Conservation (phyloP, 1,140 invertebrate genomes). For the Lucilia sericata region DNA sequence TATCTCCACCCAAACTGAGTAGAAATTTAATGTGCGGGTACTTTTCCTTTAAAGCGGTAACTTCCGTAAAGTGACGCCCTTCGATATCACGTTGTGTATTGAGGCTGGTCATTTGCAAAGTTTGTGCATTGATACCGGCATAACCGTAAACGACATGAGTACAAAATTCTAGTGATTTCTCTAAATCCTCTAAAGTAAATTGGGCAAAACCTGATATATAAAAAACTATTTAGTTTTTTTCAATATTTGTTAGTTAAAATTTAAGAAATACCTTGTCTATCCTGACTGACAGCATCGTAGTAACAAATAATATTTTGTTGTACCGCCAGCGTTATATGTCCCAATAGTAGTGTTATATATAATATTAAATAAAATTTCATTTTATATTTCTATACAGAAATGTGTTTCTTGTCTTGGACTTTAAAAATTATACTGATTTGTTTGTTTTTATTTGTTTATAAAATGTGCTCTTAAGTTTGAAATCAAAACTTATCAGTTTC, state of each 20-base stretch:
- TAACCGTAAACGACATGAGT: slow-evolving; percentile 90
- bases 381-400: background rate
- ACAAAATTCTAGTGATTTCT: slow-evolving; percentile 80
- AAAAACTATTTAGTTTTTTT: background rate
- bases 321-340: background rate
- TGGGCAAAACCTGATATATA: slow-evolving; percentile 77
- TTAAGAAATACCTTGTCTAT: slow-evolving; percentile 49
- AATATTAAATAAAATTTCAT: background rate
- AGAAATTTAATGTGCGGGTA: slow-evolving; percentile 81
- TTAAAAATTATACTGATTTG: background rate
- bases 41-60: slow-evolving; percentile 77
- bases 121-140: slow-evolving; percentile 79
- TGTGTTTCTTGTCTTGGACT: background rate
- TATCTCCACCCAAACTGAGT: slow-evolving; percentile 80
- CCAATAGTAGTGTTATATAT: background rate
- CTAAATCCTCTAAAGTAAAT: slow-evolving; percentile 80
- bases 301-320: slow-evolving; percentile 59
- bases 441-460: background rate
- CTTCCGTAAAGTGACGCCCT: slow-evolving; percentile 76
- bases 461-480: background rate
- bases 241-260: background rate
- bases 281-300: slow-evolving; percentile 57
- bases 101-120: slow-evolving; percentile 76
- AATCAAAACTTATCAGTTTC: background rate
- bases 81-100: slow-evolving; percentile 76